These are phyloP conservation scores for Enteromius mattozi DNA, from an alignment of 2,797 vertebrate species.

Conservation along the genomic window DNA sequence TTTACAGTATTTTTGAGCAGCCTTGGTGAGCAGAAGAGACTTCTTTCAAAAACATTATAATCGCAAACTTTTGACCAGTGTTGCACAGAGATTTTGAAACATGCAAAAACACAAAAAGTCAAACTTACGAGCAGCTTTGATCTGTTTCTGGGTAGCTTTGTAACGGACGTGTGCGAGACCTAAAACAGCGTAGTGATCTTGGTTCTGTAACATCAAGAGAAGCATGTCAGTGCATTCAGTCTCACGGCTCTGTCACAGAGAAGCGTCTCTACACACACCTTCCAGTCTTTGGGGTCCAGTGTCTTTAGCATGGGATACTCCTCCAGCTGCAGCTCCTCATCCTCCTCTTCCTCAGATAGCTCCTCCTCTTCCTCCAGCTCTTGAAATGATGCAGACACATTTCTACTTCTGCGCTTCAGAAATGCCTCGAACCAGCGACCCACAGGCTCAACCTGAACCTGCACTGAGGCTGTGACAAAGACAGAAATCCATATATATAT, in stretches of 20 bases:
- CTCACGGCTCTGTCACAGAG: background rate
- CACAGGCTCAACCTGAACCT: slow-evolving; percentile 94
- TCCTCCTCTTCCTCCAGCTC: slow-evolving; percentile 96
- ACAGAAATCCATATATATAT: background rate
- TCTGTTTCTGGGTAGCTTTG: slow-evolving; percentile 96
- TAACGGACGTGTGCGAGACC: slow-evolving; percentile 90
- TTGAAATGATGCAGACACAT: slow-evolving; percentile 93
- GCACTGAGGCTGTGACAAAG: slow-evolving; percentile 80
- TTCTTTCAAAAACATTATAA: no score
- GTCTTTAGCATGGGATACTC: slow-evolving; percentile 94
- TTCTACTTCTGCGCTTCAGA: slow-evolving; percentile 91
- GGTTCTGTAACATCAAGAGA: slow-evolving; percentile 83
- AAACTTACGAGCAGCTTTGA: slow-evolving; percentile 98
- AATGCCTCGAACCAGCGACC: slow-evolving; percentile 99
- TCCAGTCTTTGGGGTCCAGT: slow-evolving; percentile 99
- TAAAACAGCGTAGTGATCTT: slow-evolving; percentile 97
- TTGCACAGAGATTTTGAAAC: background rate
- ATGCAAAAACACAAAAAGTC: background rate
- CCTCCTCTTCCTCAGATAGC: slow-evolving; percentile 91
- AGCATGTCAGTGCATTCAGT: background rate
- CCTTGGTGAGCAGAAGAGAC: no score
- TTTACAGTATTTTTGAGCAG: no score
- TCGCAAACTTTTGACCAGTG: background rate
- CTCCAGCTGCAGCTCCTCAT: slow-evolving; percentile 94
- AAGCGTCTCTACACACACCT: slow-evolving; percentile 76